Evolutionary conservation across 2,113 vertebrate genomes (phyloP).

Genomic region (Dunckerocampus dactyliophorus): DNA sequence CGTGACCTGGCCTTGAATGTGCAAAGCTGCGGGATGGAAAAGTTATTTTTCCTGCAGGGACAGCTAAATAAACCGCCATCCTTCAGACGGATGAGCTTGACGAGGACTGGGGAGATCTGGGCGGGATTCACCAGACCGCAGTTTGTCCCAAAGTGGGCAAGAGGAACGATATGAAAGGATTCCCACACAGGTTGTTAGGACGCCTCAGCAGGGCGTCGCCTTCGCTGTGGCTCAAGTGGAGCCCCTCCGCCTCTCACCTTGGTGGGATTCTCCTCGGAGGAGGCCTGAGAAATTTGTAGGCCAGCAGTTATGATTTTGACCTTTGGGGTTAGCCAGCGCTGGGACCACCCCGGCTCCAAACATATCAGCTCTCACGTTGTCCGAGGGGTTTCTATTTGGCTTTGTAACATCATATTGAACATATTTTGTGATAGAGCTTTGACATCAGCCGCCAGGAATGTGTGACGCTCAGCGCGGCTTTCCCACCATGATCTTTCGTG

Average conservation of each 20-base stretch:
- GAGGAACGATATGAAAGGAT: conserved; percentile 38
- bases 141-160: conserved; percentile 38
- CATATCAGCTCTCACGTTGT: conserved; percentile 58
- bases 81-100: conserved; percentile 38
- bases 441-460: conserved; percentile 71
- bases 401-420: conserved; percentile 56
- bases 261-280: conserved; percentile 22
- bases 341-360: conserved; percentile 58
- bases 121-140: conserved; percentile 51
- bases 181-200: conserved; percentile 51
- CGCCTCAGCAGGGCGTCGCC: conserved; percentile 43
- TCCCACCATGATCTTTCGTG: conserved; percentile 44
- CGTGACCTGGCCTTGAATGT: conserved; percentile 42
- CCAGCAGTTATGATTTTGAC: not conserved
- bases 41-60: conserved; percentile 33
- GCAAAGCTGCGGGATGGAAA: conserved; percentile 21
- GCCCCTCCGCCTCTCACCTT: conserved; percentile 39
- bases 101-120: conserved; percentile 17
- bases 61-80: conserved; percentile 48
- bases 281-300: conserved; percentile 46
- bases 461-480: conserved; percentile 63
- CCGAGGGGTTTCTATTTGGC: conserved; percentile 44
- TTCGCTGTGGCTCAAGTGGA: conserved; percentile 39
- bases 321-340: conserved; percentile 39
- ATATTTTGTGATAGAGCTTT: conserved; percentile 44